phyloP scores from a whole-genome alignment of 1,140 invertebrate genomes.

The Drosophila sproati region DNA sequence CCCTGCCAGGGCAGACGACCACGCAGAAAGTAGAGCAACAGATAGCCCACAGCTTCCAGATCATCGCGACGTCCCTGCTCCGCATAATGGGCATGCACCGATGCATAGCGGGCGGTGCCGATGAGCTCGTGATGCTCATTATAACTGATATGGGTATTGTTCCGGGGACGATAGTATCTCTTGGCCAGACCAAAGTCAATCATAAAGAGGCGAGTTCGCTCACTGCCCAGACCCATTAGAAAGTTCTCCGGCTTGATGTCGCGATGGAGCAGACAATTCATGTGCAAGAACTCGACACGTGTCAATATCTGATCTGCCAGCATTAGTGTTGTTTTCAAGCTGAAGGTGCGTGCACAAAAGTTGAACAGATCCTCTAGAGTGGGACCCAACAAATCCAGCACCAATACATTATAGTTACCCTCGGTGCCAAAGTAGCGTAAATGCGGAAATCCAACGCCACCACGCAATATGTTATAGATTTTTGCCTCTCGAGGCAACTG shows the following conservation, averaged over 20 bases:
- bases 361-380: conserved; percentile 97
- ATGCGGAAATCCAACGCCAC: conserved; percentile 96
- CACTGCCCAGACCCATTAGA: conserved; percentile 96
- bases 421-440: conserved; percentile 93
- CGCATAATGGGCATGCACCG: conserved; percentile 96
- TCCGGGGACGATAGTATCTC: conserved; percentile 93
- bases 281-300: conserved; percentile 95
- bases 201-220: conserved; percentile 95
- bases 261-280: conserved; percentile 96
- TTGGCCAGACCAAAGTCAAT: conserved; percentile 98
- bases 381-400: conserved; percentile 96
- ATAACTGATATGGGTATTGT: conserved; percentile 92
- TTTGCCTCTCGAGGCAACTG: conserved; percentile 96
- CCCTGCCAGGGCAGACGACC: conserved; percentile 96
- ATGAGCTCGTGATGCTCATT: conserved; percentile 97
- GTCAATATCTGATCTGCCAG: conserved; percentile 95
- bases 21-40: conserved; percentile 96
- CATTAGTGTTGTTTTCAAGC: conserved; percentile 97
- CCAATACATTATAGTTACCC: conserved; percentile 94
- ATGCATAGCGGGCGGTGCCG: conserved; percentile 96
- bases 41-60: conserved; percentile 96
- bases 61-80: conserved; percentile 94
- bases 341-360: conserved; percentile 95
- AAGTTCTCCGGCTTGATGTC: conserved; percentile 98
- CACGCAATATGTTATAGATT: conserved; percentile 94